These are phyloP conservation scores for Brachyhypopomus occidentalis DNA, from an alignment of 2,113 vertebrate genomes.

Conservation along the genomic window DNA sequence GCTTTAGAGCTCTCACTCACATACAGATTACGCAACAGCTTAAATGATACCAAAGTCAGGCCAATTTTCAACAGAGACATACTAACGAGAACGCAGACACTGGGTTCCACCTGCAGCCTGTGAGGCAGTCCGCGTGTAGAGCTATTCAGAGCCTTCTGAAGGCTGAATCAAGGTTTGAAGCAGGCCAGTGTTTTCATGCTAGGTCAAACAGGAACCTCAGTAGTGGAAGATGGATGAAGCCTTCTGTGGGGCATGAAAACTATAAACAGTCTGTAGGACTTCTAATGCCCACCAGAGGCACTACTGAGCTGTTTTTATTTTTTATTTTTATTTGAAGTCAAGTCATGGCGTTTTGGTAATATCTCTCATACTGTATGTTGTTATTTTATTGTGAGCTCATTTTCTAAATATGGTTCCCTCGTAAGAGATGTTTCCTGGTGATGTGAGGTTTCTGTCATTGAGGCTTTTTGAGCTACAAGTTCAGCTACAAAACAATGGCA, in stretches of 20 bases:
- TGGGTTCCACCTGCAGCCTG: neutral
- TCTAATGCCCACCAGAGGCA: slow-evolving; percentile 12
- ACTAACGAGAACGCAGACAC: neutral
- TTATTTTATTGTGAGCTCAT: neutral
- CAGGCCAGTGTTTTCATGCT: slow-evolving; percentile 59
- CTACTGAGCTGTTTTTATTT: neutral
- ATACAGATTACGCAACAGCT: neutral
- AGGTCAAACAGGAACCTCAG: slow-evolving; percentile 30
- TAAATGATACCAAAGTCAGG: neutral
- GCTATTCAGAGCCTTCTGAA: neutral
- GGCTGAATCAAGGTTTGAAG: slow-evolving; percentile 39
- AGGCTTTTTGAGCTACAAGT: neutral
- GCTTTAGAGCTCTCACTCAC: neutral
- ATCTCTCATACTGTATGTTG: too few relatives aligned
- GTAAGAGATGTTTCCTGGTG: neutral
- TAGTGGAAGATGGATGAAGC: neutral
- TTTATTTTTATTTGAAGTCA: too few relatives aligned
- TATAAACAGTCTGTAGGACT: slow-evolving; percentile 3
- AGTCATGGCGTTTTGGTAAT: too few relatives aligned
- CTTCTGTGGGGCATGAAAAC: neutral
- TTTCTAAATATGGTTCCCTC: slow-evolving; percentile 1
- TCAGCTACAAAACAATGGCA: neutral
- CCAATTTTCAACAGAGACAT: neutral
- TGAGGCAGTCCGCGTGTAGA: neutral
- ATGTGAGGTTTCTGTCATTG: neutral